phyloP scores from a whole-genome alignment of 1,140 invertebrate species.

The Cardiocondyla obscurior region DNA sequence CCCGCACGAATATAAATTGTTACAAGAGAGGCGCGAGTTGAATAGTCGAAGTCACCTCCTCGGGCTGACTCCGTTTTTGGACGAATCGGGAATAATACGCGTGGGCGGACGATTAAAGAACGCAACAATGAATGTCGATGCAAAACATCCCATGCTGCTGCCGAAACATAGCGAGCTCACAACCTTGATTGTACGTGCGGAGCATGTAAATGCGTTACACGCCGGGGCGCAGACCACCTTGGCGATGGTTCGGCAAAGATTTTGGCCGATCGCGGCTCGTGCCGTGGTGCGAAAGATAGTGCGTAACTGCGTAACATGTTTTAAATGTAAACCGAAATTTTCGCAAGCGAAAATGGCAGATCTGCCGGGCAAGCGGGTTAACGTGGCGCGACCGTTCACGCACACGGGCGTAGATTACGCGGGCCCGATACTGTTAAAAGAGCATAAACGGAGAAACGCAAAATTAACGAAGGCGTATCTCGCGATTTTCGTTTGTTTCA shows the following conservation, averaged over 20 bases:
- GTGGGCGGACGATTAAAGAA: neutral
- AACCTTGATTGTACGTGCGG: neutral
- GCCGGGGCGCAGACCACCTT: neutral
- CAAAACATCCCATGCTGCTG: neutral
- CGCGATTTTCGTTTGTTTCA: slow-evolving; percentile 43
- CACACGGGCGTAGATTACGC: neutral
- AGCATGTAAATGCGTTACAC: neutral
- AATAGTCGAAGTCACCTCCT: too few species aligned
- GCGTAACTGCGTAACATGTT: too few species aligned
- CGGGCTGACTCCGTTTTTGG: neutral
- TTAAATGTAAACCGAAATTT: too few species aligned
- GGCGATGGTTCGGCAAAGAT: neutral
- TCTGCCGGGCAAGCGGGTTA: too few species aligned
- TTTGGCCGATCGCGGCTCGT: neutral
- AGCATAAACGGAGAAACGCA: neutral
- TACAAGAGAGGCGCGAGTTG: too few species aligned
- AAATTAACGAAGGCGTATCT: slow-evolving; percentile 18
- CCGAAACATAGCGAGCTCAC: neutral
- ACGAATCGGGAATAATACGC: neutral
- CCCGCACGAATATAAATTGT: too few species aligned
- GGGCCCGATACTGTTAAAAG: neutral
- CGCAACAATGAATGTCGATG: neutral
- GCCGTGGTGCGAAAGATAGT: too few species aligned
- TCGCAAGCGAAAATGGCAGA: too few species aligned
- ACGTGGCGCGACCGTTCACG: neutral